Conservation (phyloP, 2,888 invertebrate species). For the Automeris io region DNA sequence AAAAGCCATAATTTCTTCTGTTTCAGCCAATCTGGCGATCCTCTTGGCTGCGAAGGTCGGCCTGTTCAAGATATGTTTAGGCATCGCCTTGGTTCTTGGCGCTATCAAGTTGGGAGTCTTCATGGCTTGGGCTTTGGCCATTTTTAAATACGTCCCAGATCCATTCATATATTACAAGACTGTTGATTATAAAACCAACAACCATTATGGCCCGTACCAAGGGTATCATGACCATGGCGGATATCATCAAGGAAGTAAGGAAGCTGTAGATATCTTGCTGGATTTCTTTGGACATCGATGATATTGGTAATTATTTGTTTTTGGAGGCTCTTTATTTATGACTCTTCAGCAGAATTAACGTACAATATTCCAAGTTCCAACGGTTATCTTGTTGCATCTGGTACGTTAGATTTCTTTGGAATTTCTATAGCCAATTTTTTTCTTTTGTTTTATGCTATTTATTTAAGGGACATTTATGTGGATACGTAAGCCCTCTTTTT, state of each 20-base stretch:
- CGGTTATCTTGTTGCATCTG: too few relatives aligned
- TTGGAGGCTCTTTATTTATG: too few relatives aligned
- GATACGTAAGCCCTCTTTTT: too few relatives aligned
- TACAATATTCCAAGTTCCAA: too few relatives aligned
- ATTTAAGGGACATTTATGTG: too few relatives aligned
- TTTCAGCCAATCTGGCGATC: slow-evolving; percentile 62
- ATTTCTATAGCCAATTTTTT: too few relatives aligned
- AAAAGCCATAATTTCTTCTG: slow-evolving; percentile 33
- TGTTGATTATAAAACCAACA: slow-evolving; percentile 12
- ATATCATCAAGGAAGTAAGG: slow-evolving; percentile 14
- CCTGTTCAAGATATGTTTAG: slow-evolving; percentile 53
- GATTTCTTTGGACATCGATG: slow-evolving; percentile 10
- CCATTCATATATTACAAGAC: slow-evolving; percentile 38
- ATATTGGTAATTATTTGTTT: background rate
- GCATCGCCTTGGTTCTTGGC: slow-evolving; percentile 44
- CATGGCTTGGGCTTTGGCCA: slow-evolving; percentile 53
- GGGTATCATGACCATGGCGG: slow-evolving; percentile 6
- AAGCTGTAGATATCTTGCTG: background rate
- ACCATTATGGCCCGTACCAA: slow-evolving; percentile 17
- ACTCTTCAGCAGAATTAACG: too few relatives aligned
- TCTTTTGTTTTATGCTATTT: too few relatives aligned
- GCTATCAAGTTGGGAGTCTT: slow-evolving; percentile 48
- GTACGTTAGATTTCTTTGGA: too few relatives aligned
- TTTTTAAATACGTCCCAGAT: slow-evolving; percentile 54
- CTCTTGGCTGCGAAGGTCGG: slow-evolving; percentile 55